Evolutionary conservation across 1,140 invertebrate species (phyloP).

Genomic region (Drosophila trapezifrons): DNA sequence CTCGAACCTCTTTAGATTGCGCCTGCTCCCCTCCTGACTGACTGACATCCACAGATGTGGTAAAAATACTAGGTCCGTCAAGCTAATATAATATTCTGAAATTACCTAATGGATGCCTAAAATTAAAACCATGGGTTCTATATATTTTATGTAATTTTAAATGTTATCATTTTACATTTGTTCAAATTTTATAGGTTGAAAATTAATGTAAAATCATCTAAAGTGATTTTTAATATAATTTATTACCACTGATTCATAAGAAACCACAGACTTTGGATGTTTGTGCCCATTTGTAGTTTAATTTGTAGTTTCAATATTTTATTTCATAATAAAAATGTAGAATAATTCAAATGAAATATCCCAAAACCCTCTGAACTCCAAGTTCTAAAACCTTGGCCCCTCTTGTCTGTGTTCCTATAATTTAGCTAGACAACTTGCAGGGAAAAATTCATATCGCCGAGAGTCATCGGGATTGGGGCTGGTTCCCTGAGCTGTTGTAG

Average conservation of each 20-base stretch:
- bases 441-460: slow-evolving; percentile 77
- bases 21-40: slow-evolving; percentile 11
- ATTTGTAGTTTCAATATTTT: not conserved
- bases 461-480: slow-evolving; percentile 20
- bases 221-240: not conserved
- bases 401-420: slow-evolving; percentile 40
- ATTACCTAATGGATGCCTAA: not conserved
- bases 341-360: no score
- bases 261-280: not conserved
- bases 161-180: no score
- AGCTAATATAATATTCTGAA: not conserved
- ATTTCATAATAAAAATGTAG: not conserved
- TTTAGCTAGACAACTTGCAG: slow-evolving; percentile 60
- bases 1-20: slow-evolving; percentile 6
- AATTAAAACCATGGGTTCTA: no score
- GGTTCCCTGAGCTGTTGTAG: slow-evolving; percentile 64
- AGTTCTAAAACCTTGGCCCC: not conserved
- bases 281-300: not conserved
- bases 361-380: not conserved
- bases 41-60: slow-evolving; percentile 1
- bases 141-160: no score
- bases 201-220: no score
- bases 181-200: no score
- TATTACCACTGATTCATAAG: not conserved
- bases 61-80: not conserved